Conservation (phyloP, 2,888 invertebrate genomes). For the Rhingia rostrata region DNA sequence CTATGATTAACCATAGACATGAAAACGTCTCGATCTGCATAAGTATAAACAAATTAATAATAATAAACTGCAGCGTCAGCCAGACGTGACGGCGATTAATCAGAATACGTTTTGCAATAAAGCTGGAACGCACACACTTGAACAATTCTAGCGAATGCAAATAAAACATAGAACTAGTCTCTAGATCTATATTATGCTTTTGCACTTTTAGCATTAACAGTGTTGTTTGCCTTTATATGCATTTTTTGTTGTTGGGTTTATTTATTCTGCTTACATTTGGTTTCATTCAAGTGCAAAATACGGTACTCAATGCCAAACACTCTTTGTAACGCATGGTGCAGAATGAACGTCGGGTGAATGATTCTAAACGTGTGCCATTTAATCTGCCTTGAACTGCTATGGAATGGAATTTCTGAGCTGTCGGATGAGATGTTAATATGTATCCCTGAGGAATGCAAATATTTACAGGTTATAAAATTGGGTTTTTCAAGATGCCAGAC, state of each 20-base stretch:
- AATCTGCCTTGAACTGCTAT: constrained; percentile 59
- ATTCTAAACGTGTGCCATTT: constrained; percentile 37
- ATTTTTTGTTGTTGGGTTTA: not conserved
- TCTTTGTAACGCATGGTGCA: constrained; percentile 32
- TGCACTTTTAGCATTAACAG: constrained; percentile 42
- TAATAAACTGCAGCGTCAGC: constrained; percentile 75
- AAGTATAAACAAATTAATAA: constrained; percentile 62
- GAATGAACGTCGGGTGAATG: constrained; percentile 43
- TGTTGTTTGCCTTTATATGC: not conserved
- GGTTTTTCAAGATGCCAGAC: not conserved
- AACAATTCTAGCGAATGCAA: constrained; percentile 11
- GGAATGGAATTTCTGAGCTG: constrained; percentile 41
- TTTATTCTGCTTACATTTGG: constrained; percentile 27
- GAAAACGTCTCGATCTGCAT: constrained; percentile 20
- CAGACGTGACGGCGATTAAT: constrained; percentile 77
- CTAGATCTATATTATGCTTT: constrained; percentile 2
- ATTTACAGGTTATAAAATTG: constrained; percentile 38
- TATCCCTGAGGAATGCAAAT: too few species aligned
- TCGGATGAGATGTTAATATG: too few species aligned
- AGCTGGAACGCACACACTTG: constrained; percentile 29
- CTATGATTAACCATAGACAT: constrained; percentile 53
- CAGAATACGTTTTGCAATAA: constrained; percentile 64
- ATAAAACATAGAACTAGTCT: not conserved
- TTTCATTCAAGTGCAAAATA: constrained; percentile 46
- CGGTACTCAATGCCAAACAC: constrained; percentile 28